Evolutionary conservation across 64 coral and sea anemone genomes (phyloP).

Genomic region (Astreopora myriophthalma): DNA sequence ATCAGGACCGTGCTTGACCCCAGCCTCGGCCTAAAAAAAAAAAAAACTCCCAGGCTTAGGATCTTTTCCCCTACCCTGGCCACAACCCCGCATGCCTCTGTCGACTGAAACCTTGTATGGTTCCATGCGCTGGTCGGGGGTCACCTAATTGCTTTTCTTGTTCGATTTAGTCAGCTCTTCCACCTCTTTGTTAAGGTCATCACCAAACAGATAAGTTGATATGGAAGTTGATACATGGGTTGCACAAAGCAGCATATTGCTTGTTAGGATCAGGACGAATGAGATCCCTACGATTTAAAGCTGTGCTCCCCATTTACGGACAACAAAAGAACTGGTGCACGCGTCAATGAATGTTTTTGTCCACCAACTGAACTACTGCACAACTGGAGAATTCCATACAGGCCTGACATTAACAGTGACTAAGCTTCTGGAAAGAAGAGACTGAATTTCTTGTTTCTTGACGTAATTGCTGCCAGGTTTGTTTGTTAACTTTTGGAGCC

Average conservation of each 20-base stretch:
- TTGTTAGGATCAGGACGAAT: constrained; percentile 34
- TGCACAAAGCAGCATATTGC: constrained; percentile 24
- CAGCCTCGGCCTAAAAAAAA: constrained; percentile 65
- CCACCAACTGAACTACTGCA: constrained; percentile 47
- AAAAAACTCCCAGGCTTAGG: neutral
- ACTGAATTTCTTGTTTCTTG: constrained; percentile 39
- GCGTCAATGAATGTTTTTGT: constrained; percentile 5
- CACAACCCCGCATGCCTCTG: constrained; percentile 31
- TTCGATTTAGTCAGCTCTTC: constrained; percentile 26
- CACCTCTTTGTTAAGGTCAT: constrained; percentile 7
- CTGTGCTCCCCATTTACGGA: constrained; percentile 27
- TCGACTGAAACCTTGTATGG: constrained; percentile 11
- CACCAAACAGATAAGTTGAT: neutral
- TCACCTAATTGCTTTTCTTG: neutral
- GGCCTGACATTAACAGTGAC: too few relatives aligned
- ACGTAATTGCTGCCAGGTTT: constrained; percentile 1
- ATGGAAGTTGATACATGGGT: neutral
- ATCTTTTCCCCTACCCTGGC: neutral
- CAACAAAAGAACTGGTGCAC: constrained; percentile 39
- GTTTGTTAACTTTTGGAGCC: constrained; percentile 18
- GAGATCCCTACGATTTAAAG: constrained; percentile 47
- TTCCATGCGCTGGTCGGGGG: constrained; percentile 28
- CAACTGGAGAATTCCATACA: constrained; percentile 54
- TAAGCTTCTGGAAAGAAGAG: constrained; percentile 39
- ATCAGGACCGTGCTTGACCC: constrained; percentile 1